Evolutionary conservation across 2,113 vertebrate genomes (phyloP), one percentile per base, ranked within the genome.

Genomic region (Grus americana): DNA sequence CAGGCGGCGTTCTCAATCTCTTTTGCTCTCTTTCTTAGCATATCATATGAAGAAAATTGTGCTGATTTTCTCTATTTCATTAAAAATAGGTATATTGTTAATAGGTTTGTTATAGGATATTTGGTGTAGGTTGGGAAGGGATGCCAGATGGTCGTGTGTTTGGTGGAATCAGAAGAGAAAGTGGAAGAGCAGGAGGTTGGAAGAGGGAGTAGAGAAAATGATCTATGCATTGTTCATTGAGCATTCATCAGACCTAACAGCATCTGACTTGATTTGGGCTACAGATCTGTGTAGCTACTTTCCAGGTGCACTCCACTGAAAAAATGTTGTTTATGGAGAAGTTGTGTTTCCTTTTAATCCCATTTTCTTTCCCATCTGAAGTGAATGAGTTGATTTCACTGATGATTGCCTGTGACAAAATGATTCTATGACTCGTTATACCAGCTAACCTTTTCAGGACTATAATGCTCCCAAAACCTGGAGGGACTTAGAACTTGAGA

Each of bases 11-110:
- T 34, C 16, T 17, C 6, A 2, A 52, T 57, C 18, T 61, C 5
- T 42, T 86, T 55, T 52, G 2, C 3, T 57, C 11, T 74, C 6
- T 76, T 85, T 83, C 15, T 75, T 54, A 61, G 8, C 3, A 13
- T 20, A 6, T 3, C 1, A 0, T 15, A 10, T 49, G 23, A 40
- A 70, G 10, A 79, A 82, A 36, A 46, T 6, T 4, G 4, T n/a
- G 8, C 29, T 9, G 14, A 24, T 79, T 72, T 63, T 12, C 6
- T 19, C 9, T 1, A 2, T 42, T 74, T 62, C 34, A 49, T 44
- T 21, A 32, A 67, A 86, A 83, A 40, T 4, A 5, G 8, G 18
- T 4, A 1, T 8, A 9, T 40, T 38, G 40, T 46, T 40, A 30
- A 20, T 40, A 46, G 1, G 8, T 68, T 76, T 90, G 32, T 34